phyloP scores from a whole-genome alignment of 2,888 invertebrate species.

The Drosophila fulvimacula region DNA sequence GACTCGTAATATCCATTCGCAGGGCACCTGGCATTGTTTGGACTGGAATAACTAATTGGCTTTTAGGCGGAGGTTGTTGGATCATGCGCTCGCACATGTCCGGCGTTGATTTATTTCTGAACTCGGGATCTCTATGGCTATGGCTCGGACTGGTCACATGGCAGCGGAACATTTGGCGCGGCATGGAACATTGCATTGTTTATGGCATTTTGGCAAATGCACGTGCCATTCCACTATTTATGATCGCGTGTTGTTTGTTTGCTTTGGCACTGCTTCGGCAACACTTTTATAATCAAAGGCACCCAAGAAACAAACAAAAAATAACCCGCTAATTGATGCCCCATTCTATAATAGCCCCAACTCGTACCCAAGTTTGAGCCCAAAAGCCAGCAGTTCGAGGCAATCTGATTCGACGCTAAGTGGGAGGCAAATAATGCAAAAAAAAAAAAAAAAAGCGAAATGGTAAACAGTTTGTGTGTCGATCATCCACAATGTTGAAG shows the following conservation, averaged over 20 bases:
- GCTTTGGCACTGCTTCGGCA: slow-evolving; percentile 24
- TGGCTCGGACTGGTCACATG: slow-evolving; percentile 26
- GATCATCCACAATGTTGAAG: slow-evolving; percentile 6
- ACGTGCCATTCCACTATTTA: slow-evolving; percentile 55
- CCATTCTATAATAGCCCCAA: slow-evolving; percentile 23
- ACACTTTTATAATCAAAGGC: slow-evolving; percentile 35
- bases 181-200: slow-evolving; percentile 3
- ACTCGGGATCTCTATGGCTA: slow-evolving; percentile 38
- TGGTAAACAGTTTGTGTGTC: slow-evolving; percentile 15
- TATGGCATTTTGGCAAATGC: slow-evolving; percentile 31
- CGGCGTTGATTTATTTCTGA: slow-evolving; percentile 18
- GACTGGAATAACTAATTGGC: slow-evolving; percentile 50
- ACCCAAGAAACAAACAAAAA: slow-evolving; percentile 14
- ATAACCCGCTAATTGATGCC: slow-evolving; percentile 49
- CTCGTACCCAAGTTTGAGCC: not conserved
- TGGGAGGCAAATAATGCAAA: slow-evolving; percentile 24
- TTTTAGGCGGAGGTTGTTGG: slow-evolving; percentile 9
- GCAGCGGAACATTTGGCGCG: not conserved
- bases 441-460: no score
- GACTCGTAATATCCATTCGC: slow-evolving; percentile 33
- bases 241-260: slow-evolving; percentile 61
- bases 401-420: slow-evolving; percentile 29
- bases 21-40: slow-evolving; percentile 32
- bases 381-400: not conserved
- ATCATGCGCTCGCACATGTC: slow-evolving; percentile 6